These are phyloP conservation scores for Pelmatolapia mariae DNA, from an alignment of 2,113 vertebrate genomes.

Conservation along the genomic window DNA sequence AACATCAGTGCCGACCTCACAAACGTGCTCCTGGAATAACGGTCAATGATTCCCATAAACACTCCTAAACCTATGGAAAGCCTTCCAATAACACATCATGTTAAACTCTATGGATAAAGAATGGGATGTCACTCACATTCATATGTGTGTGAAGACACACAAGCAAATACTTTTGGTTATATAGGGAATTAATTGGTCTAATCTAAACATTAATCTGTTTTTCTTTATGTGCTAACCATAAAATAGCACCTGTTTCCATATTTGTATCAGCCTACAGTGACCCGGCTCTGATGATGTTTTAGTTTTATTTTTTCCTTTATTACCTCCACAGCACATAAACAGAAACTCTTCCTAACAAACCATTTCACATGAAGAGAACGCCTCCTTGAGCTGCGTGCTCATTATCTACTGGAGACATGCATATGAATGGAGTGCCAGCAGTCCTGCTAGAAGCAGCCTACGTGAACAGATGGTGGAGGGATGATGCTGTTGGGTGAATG, in stretches of 20 bases:
- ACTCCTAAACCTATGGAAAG: background rate
- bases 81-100: background rate
- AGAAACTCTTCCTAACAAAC: background rate
- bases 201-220: background rate
- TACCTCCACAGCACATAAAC: background rate
- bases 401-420: conserved; percentile 6
- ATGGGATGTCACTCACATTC: background rate
- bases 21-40: background rate
- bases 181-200: accelerated
- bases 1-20: background rate
- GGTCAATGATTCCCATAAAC: background rate
- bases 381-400: background rate
- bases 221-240: background rate
- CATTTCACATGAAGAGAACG: background rate
- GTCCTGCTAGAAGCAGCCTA: conserved; percentile 3
- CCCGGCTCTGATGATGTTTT: background rate
- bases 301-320: background rate
- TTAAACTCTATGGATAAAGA: background rate
- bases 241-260: background rate
- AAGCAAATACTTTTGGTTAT: background rate
- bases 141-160: accelerated
- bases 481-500: conserved; percentile 1
- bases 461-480: conserved; percentile 31
- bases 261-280: background rate
- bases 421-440: conserved; percentile 4